These are phyloP conservation scores for Cololabis saira DNA, from an alignment of 2,113 vertebrate species.

Conservation along the genomic window DNA sequence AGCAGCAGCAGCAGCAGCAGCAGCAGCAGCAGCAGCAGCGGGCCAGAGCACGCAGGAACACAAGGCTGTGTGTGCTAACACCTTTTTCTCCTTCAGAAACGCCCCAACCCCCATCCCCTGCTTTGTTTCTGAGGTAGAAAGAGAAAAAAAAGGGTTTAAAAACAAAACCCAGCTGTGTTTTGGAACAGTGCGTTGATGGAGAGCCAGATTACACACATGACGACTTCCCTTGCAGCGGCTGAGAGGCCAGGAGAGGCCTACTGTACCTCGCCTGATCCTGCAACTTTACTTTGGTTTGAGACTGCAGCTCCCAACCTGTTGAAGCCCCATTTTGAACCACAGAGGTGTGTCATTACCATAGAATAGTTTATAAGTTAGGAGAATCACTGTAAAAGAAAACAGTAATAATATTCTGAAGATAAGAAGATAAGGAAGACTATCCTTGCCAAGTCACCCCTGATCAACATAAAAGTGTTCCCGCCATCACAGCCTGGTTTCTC, in stretches of 20 bases:
- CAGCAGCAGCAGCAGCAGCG: conserved; percentile 17
- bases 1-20: conserved; percentile 30
- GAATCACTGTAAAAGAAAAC: background rate
- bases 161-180: conserved; percentile 4
- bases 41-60: conserved; percentile 45
- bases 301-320: too few species aligned
- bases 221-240: background rate
- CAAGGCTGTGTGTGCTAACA: conserved; percentile 31
- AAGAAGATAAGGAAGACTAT: background rate
- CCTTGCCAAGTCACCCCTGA: conserved; percentile 56
- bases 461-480: conserved; percentile 2
- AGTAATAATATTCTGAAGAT: background rate
- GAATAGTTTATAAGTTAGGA: background rate
- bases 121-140: conserved; percentile 21
- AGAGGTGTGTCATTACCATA: background rate
- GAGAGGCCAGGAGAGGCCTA: too few species aligned
- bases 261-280: background rate
- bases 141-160: conserved; percentile 13
- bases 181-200: background rate
- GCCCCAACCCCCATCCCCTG: background rate
- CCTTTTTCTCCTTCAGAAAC: conserved; percentile 23
- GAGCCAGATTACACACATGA: background rate
- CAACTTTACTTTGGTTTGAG: background rate
- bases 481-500: background rate
- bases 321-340: background rate